Evolutionary conservation across 2,888 invertebrate species (phyloP), one percentile per base, ranked within the genome.

Genomic region (Oxystoma pomonae): DNA sequence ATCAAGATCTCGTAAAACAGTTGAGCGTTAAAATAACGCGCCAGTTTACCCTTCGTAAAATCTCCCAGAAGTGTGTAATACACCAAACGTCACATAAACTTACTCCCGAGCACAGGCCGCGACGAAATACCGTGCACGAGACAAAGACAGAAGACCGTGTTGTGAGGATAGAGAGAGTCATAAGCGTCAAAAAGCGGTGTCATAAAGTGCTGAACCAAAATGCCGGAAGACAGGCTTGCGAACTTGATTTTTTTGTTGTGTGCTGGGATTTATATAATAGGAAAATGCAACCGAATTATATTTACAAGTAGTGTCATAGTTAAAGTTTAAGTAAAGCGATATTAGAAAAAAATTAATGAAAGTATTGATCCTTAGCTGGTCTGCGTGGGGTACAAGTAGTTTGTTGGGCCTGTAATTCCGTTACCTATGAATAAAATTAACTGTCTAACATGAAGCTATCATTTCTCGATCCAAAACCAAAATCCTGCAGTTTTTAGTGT

Each of bases 41-140:
- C 76, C 74, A 77, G 76, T 78, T 76, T 79, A 76, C 77, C 78
- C 79, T 77, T 79, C 79, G 76, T 80, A 80, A 80, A 80, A 77
- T 79, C 76, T 73, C 72, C 74, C 72, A 76, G 79, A 80, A 80
- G 79, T 80, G 80, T 80, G 79, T 79, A 79, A 80, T 80, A 78
- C 78, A 78, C 76, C 76, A 76, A 75, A 75, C 78, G 80, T 80
- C 80, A 78, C 80, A 35, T 35, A 35, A 35, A 35, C 35, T 35
- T 35, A 35, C 35, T 35, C 35, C 12, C 5, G 35, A 35, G 35
- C 12, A 35, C 35, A 12, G 35, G 35, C 35, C 5, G 35, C 35
- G 5, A 35, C 35, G 35, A 35, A 7, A 35, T 35, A 3, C 35
- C 35, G 12, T 12, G 35, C 3, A 12, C 5, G 12, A 35, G 12